Base-by-base conservation (phyloP, 2,797 vertebrate species). In the Lates japonicus region DNA sequence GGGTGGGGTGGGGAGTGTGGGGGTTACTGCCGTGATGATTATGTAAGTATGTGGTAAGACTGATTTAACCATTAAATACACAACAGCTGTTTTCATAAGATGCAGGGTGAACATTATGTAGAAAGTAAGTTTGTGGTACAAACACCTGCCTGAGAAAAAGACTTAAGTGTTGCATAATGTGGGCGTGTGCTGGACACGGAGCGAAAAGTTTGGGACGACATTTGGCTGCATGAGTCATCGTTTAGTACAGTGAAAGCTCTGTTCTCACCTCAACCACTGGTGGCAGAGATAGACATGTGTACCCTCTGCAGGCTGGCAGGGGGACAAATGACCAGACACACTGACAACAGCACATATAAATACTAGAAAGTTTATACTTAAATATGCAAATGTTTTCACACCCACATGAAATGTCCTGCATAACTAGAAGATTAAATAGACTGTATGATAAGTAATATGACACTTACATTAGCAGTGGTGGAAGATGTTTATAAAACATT, bases 231-330 rank as follows among this genome's bases (percentile, higher is more conserved):
- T 91, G 90, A 91, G 84, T 91, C 91, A 91, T 75, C 20, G 0
- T 55, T 31, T 6, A 66, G 33, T 80, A 94, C 92, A 95, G 71
- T 79, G 81, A 71, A 74, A 17, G 59, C 76, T 86, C 83, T 94
- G 93, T 95, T 90, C 81, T 37, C 49, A 41, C 55, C 29, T n/a
- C 3, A 65, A 63, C 12, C 61, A 51, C 25, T 29, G 20, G 31
- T 33, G 49, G 48, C 76, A 54, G 63, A 46, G 48, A 62, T 35
- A 59, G 49, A 78, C 46, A 29, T 5, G 55, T 4, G 29, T 7
- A 54, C 31, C 6, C 25, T 57, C 70, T 63, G 75, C 63, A 65
- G 58, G 63, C 61, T 41, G 72, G 14, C 51, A 75, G 39, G 35
- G 6, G 0, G 41, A 60, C 49, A 64, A 7, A 25, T 22, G 52